These are phyloP conservation scores for Brachynemurus nebulosus DNA, from an alignment of 2,888 invertebrate species.

Conservation along the genomic window DNA sequence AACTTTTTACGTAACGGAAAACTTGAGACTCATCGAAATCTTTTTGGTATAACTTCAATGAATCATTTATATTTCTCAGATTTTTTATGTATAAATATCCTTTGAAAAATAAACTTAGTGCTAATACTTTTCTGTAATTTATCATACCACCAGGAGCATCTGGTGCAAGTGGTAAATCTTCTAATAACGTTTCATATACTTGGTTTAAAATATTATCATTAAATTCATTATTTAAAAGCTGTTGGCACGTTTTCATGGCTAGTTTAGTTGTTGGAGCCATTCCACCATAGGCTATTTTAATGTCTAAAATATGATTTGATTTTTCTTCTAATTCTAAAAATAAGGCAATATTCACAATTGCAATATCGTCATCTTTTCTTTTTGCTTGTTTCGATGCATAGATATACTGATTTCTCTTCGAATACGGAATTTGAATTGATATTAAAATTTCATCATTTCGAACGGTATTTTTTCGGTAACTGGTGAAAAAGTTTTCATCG, in stretches of 20 bases:
- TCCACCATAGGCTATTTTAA: constrained; percentile 75
- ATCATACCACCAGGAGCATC: constrained; percentile 58
- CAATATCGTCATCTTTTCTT: constrained; percentile 87
- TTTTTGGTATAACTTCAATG: no score
- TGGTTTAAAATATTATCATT: constrained; percentile 44
- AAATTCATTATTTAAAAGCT: constrained; percentile 47
- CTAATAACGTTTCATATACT: constrained; percentile 45
- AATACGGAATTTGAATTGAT: constrained; percentile 65
- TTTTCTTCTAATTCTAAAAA: constrained; percentile 48
- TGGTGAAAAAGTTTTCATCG: constrained; percentile 70
- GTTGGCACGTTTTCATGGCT: constrained; percentile 49
- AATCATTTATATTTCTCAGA: not conserved
- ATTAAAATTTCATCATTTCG: constrained; percentile 64
- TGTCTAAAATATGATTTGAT: constrained; percentile 41
- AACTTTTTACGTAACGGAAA: constrained; percentile 40
- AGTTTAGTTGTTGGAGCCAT: constrained; percentile 79
- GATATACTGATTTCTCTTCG: constrained; percentile 53
- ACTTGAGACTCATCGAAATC: no score
- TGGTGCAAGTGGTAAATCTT: constrained; percentile 62
- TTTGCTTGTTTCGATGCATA: constrained; percentile 84
- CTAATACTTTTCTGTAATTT: constrained; percentile 45
- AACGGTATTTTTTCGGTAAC: constrained; percentile 67
- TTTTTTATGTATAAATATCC: constrained; percentile 46
- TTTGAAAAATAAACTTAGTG: constrained; percentile 60
- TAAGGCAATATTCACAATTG: constrained; percentile 82